Percentiles rank a stretch among this genome's conserved stretches.
Conservation (phyloP, 1,140 invertebrate genomes). For the Cataglyphis hispanica region DNA sequence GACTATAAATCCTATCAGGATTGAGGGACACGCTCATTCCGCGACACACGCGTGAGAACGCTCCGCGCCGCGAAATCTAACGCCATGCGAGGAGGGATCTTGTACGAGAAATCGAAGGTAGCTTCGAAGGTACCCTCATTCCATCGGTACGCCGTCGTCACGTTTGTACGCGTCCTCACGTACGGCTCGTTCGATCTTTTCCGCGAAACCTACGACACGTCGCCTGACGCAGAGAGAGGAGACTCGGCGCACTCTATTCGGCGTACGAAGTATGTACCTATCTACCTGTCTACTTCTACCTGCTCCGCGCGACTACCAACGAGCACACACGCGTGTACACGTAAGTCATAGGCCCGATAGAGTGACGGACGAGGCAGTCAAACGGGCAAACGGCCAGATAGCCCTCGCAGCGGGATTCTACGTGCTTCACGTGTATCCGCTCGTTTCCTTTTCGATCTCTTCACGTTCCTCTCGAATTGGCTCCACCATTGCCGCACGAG, state of each 20-base stretch:
- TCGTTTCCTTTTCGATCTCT: slow-evolving; percentile 59
- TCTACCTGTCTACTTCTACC: slow-evolving; percentile 25
- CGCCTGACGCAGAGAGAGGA: slow-evolving; percentile 74
- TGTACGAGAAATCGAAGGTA: slow-evolving; percentile 45
- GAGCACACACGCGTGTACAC: slow-evolving; percentile 45
- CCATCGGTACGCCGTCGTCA: slow-evolving; percentile 63
- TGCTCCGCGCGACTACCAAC: slow-evolving; percentile 52
- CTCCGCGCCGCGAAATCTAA: slow-evolving; percentile 33
- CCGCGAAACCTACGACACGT: slow-evolving; percentile 82
- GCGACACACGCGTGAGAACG: slow-evolving; percentile 39
- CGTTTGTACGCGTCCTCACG: slow-evolving; percentile 81
- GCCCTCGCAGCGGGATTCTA: slow-evolving; percentile 56
- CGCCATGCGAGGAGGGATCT: background rate
- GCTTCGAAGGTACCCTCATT: slow-evolving; percentile 54
- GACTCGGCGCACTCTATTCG: slow-evolving; percentile 68
- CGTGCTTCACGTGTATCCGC: slow-evolving; percentile 62
- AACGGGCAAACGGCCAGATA: slow-evolving; percentile 52
- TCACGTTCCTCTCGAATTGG: slow-evolving; percentile 31
- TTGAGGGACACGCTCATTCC: background rate
- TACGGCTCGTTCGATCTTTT: slow-evolving; percentile 82
- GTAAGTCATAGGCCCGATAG: slow-evolving; percentile 61
- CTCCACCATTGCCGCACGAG: background rate
- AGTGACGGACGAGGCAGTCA: slow-evolving; percentile 58
- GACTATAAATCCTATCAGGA: slow-evolving; percentile 42
- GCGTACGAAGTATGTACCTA: slow-evolving; percentile 70